Percentiles rank a stretch among this genome's conserved stretches.
Conservation (phyloP, 1,140 invertebrate species). For the Reticulitermes speratus region DNA sequence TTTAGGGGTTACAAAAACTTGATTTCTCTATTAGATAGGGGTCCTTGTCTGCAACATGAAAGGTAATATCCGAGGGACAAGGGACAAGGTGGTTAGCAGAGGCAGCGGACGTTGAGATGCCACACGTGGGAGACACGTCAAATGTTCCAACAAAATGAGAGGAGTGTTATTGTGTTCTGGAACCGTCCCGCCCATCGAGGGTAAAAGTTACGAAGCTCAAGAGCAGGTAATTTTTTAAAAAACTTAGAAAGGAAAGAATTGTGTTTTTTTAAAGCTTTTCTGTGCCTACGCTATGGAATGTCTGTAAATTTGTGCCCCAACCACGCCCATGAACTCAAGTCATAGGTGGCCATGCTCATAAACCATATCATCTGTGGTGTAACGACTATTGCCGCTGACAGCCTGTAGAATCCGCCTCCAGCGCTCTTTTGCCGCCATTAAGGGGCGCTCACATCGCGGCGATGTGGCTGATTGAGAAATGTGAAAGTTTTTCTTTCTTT, state of each 20-base stretch:
- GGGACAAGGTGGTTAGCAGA: background rate
- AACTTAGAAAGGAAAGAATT: background rate
- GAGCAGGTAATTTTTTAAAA: background rate
- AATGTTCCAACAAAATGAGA: background rate
- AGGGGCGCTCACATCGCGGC: background rate
- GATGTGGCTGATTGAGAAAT: background rate
- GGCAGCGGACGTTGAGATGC: background rate
- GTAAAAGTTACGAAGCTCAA: background rate
- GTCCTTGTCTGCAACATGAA: too few species aligned
- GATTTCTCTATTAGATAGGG: background rate
- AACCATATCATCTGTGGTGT: background rate
- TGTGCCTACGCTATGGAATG: background rate
- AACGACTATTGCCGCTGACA: background rate
- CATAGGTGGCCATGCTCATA: background rate
- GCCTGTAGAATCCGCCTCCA: background rate
- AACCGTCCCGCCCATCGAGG: background rate
- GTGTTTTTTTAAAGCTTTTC: background rate
- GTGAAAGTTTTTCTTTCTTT: too few species aligned
- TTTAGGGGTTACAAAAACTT: background rate
- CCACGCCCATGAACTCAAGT: background rate
- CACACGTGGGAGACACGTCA: background rate
- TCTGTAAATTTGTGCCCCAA: background rate
- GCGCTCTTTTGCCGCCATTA: too few species aligned
- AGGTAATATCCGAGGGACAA: too few species aligned
- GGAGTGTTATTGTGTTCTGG: background rate